Evolutionary conservation across 2,888 invertebrate genomes (phyloP), one percentile per base, ranked within the genome.

Genomic region (Drosophila falleni): DNA sequence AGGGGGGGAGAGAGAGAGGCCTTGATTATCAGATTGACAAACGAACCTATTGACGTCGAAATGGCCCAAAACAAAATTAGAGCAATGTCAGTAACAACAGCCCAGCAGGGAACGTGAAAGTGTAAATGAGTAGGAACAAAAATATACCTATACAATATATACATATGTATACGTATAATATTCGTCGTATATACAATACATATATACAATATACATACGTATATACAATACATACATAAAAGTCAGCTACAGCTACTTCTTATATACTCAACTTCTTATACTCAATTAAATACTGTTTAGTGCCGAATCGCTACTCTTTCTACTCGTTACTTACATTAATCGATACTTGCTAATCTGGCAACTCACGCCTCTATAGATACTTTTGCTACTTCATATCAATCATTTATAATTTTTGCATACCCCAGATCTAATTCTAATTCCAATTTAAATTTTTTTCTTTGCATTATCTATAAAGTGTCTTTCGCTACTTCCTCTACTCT

Each of bases 1-100:
- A 10, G 31, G 11, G 35, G 16, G 33, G 31, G 50, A 16, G 9
- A 5, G 26, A 50, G 31, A 3, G 10, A 16, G 42, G 29, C 41
- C 62, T 67, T 74, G 74, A 71, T 78, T 80, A 76, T 71, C 80
- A 76, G 71, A 67, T 75, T 80, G 76, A 78, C 80, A 78, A 78
- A 72, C 78, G 74, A 80, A 80, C 65, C 56, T 72, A 78, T 80
- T 79, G 80, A 80, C 64, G 68, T 47, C 62, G 49, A 46, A 67
- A 47, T 56, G 51, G 29, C 29, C 39, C 16, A 76, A 42, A 76
- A 55, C 59, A 61, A 76, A 74, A 74, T 64, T 55, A 60, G 50
- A 31, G 47, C 63, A 64, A 51, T 41, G 51, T 15, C 54, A 26
- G 53, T 42, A 51, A 37, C 31, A 63, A 64, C 74, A 75, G 59